These are phyloP conservation scores for Fabriciana adippe DNA, from an alignment of 2,888 invertebrate genomes.

Conservation along the genomic window DNA sequence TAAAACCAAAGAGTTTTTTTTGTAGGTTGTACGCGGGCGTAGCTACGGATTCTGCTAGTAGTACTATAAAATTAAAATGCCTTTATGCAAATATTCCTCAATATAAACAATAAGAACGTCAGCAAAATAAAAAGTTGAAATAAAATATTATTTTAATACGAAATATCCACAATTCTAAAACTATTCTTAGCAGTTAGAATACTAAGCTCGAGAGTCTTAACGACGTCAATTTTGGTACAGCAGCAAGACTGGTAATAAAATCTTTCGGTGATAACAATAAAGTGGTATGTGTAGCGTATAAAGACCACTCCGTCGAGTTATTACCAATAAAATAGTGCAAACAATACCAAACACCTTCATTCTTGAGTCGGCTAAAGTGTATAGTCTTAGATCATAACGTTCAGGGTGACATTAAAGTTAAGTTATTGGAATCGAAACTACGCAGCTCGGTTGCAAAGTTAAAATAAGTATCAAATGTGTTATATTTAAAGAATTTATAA, in stretches of 20 bases:
- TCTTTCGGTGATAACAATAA: slow-evolving; percentile 46
- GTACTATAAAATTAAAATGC: too few relatives aligned
- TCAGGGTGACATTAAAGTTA: slow-evolving; percentile 18
- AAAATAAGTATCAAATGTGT: too few relatives aligned
- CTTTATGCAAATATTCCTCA: too few relatives aligned
- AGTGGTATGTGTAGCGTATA: slow-evolving; percentile 40
- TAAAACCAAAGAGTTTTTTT: too few relatives aligned
- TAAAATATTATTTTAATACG: too few relatives aligned
- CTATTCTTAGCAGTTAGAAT: neutral
- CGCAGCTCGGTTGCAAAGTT: too few relatives aligned
- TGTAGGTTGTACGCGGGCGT: too few relatives aligned
- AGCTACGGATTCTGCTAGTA: too few relatives aligned
- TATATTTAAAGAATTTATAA: too few relatives aligned
- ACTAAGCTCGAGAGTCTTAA: slow-evolving; percentile 32
- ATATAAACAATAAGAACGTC: too few relatives aligned
- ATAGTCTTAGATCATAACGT: slow-evolving; percentile 26
- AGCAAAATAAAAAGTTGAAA: too few relatives aligned
- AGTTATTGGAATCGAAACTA: too few relatives aligned
- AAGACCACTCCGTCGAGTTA: slow-evolving; percentile 43
- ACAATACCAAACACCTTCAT: slow-evolving; percentile 38
- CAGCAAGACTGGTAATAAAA: slow-evolving; percentile 44
- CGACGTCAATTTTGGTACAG: slow-evolving; percentile 43
- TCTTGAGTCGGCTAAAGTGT: slow-evolving; percentile 23
- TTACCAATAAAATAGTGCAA: slow-evolving; percentile 43
- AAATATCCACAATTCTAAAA: neutral